These are phyloP conservation scores for Sebastolobus alascanus DNA, from an alignment of 2,797 vertebrate genomes.

Conservation along the genomic window DNA sequence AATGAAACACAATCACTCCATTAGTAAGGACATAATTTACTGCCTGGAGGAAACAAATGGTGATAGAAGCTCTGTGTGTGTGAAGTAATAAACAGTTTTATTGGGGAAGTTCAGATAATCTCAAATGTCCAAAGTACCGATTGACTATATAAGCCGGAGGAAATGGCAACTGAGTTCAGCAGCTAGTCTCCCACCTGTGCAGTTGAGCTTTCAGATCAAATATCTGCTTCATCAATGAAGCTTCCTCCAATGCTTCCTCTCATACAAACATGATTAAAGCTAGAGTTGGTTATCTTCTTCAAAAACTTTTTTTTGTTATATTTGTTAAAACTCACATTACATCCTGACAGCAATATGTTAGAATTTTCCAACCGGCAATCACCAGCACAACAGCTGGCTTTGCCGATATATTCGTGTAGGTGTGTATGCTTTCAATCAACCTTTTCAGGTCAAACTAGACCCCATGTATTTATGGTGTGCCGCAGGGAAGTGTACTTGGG, in stretches of 20 bases:
- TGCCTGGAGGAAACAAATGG: neutral
- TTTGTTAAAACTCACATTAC: too few relatives aligned
- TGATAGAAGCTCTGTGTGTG: neutral
- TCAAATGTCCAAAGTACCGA: constrained; percentile 21
- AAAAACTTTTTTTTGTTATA: too few relatives aligned
- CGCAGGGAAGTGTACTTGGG: constrained; percentile 5
- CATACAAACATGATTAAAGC: too few relatives aligned
- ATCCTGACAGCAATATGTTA: rapidly evolving
- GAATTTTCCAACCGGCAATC: rapidly evolving
- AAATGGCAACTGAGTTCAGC: constrained; percentile 1
- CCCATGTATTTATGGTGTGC: neutral
- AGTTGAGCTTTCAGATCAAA: neutral
- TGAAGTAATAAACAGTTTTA: constrained; percentile 21
- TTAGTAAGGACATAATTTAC: neutral
- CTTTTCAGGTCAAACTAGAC: neutral
- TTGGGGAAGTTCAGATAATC: constrained; percentile 7
- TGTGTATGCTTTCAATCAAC: neutral
- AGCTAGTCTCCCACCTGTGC: neutral
- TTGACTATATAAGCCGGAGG: neutral
- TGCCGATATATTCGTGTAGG: too few relatives aligned
- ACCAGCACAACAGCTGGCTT: too few relatives aligned
- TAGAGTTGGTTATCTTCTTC: too few relatives aligned
- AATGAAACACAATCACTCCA: neutral
- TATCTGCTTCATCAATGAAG: neutral
- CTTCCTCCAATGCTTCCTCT: too few relatives aligned